Evolutionary conservation across 2,888 invertebrate species (phyloP).

Genomic region (Phengaris alcon): DNA sequence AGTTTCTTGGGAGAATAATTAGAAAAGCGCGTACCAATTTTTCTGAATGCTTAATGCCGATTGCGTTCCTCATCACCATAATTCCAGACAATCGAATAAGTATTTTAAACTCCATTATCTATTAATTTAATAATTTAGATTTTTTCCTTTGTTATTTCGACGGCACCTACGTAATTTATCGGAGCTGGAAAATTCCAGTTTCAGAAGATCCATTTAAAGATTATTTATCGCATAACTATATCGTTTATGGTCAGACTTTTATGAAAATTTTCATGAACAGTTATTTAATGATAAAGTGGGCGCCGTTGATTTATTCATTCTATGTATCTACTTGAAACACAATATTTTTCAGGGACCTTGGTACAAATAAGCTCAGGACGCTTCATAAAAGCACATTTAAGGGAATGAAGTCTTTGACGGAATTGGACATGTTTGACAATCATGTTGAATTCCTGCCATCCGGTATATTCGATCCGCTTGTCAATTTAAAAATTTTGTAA

Average conservation of each 20-base stretch:
- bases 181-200: too few relatives aligned
- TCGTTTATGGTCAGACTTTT: too few relatives aligned
- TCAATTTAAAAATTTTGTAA: constrained; percentile 82
- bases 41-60: not conserved
- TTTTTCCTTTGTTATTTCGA: too few relatives aligned
- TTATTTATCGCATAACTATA: too few relatives aligned
- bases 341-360: constrained; percentile 82
- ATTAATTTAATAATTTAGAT: too few relatives aligned
- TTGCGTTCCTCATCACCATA: not conserved
- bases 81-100: not conserved
- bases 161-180: too few relatives aligned
- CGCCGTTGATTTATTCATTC: too few relatives aligned
- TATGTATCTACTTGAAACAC: too few relatives aligned
- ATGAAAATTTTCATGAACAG: too few relatives aligned
- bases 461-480: constrained; percentile 81
- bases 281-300: too few relatives aligned
- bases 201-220: too few relatives aligned
- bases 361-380: constrained; percentile 83
- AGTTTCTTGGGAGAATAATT: not conserved
- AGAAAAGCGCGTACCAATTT: not conserved
- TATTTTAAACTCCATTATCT: too few relatives aligned
- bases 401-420: constrained; percentile 81
- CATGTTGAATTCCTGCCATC: constrained; percentile 83
- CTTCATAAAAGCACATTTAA: constrained; percentile 84
- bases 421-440: constrained; percentile 87